Conservation (phyloP, 2,113 vertebrate species). For the Colossoma macropomum region DNA sequence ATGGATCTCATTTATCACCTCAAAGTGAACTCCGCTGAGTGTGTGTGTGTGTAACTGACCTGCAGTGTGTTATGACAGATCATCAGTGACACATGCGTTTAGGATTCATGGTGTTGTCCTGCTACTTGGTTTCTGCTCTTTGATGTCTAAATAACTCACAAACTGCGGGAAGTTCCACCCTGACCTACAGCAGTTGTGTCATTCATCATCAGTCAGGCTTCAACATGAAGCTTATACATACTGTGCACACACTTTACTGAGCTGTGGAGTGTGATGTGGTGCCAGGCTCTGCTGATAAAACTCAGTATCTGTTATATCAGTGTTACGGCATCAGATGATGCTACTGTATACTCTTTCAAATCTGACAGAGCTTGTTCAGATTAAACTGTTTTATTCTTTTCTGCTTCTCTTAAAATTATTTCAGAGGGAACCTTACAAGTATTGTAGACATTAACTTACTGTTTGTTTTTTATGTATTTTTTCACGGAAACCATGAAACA, state of each 20-base stretch:
- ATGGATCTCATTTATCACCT: slow-evolving; percentile 31
- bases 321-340: neutral
- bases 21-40: slow-evolving; percentile 53
- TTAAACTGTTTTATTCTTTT: too few relatives aligned
- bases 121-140: slow-evolving; percentile 22
- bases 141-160: slow-evolving; percentile 17
- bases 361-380: too few relatives aligned
- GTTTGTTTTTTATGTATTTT: too few relatives aligned
- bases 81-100: slow-evolving; percentile 62
- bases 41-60: slow-evolving; percentile 40
- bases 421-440: too few relatives aligned
- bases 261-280: neutral
- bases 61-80: slow-evolving; percentile 55
- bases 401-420: too few relatives aligned
- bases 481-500: too few relatives aligned
- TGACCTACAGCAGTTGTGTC: neutral
- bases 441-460: too few relatives aligned
- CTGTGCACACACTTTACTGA: neutral
- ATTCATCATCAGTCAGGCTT: slow-evolving; percentile 22
- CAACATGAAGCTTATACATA: neutral
- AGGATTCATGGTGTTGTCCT: slow-evolving; percentile 44
- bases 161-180: slow-evolving; percentile 6
- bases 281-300: neutral
- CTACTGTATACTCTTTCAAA: too few relatives aligned
- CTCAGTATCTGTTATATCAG: neutral